These are phyloP conservation scores for Leptobrachium leishanense DNA, from an alignment of 2,113 vertebrate species.

Conservation along the genomic window DNA sequence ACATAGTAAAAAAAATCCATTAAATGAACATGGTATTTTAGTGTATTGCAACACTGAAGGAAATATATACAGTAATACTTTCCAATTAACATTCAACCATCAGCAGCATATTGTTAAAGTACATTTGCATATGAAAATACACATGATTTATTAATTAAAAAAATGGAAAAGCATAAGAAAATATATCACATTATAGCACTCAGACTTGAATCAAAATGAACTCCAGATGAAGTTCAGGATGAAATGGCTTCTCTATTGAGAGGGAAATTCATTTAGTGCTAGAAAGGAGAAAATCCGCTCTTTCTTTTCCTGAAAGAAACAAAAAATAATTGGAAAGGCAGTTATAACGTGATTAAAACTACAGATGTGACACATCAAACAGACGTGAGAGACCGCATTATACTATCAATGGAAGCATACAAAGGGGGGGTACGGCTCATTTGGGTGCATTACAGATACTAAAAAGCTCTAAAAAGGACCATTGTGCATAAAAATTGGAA, in stretches of 20 bases:
- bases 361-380: constrained; percentile 25
- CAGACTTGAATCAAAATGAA: constrained; percentile 60
- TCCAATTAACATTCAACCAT: constrained; percentile 62
- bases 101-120: constrained; percentile 71
- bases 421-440: constrained; percentile 6
- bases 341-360: constrained; percentile 25
- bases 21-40: constrained; percentile 60
- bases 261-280: constrained; percentile 55
- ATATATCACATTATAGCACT: constrained; percentile 62
- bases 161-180: constrained; percentile 63
- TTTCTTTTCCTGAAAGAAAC: constrained; percentile 84
- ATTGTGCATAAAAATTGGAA: constrained; percentile 26
- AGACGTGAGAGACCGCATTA: not conserved
- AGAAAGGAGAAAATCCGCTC: constrained; percentile 81
- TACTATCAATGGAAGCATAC: constrained; percentile 25
- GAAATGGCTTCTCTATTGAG: constrained; percentile 60
- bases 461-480: constrained; percentile 25
- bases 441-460: constrained; percentile 8
- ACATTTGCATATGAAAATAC: constrained; percentile 72
- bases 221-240: constrained; percentile 51
- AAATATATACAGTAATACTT: constrained; percentile 53
- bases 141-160: constrained; percentile 61
- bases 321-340: constrained; percentile 43
- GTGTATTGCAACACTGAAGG: constrained; percentile 52
- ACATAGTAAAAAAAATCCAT: constrained; percentile 57